Evolutionary conservation across 2,113 vertebrate genomes (phyloP).

Genomic region (Anguilla rostrata): DNA sequence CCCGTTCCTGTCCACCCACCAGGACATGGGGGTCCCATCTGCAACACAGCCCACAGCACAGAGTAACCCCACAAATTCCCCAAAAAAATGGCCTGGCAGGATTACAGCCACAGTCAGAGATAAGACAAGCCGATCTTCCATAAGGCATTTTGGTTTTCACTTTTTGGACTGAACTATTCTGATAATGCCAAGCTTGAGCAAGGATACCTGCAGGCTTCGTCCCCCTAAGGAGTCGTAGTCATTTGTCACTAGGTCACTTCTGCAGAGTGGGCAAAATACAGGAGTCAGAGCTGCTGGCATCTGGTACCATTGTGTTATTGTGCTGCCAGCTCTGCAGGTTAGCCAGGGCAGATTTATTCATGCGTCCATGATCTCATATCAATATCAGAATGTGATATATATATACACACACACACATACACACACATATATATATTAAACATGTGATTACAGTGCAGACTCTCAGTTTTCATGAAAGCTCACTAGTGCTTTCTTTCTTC

Average conservation of each 20-base stretch:
- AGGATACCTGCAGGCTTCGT: neutral
- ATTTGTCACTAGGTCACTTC: conserved; percentile 15
- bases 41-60: conserved; percentile 40
- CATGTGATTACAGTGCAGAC: too few species aligned
- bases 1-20: conserved; percentile 89
- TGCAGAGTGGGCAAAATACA: neutral
- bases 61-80: neutral
- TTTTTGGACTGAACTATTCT: neutral
- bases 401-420: conserved; percentile 22
- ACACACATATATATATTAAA: too few species aligned
- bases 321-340: conserved; percentile 21
- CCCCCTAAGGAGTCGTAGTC: neutral
- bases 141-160: neutral
- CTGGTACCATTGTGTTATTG: conserved; percentile 30
- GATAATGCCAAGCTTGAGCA: neutral
- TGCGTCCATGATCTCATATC: conserved; percentile 29
- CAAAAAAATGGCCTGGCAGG: neutral
- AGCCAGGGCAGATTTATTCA: conserved; percentile 34
- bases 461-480: too few species aligned
- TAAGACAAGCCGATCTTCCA: neutral
- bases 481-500: too few species aligned
- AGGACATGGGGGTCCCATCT: conserved; percentile 90
- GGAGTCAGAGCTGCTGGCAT: conserved; percentile 16
- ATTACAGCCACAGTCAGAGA: neutral
- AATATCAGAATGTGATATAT: conserved; percentile 48